phyloP scores from a whole-genome alignment of 2,797 vertebrate species.

The Mionectes olivaceus region DNA sequence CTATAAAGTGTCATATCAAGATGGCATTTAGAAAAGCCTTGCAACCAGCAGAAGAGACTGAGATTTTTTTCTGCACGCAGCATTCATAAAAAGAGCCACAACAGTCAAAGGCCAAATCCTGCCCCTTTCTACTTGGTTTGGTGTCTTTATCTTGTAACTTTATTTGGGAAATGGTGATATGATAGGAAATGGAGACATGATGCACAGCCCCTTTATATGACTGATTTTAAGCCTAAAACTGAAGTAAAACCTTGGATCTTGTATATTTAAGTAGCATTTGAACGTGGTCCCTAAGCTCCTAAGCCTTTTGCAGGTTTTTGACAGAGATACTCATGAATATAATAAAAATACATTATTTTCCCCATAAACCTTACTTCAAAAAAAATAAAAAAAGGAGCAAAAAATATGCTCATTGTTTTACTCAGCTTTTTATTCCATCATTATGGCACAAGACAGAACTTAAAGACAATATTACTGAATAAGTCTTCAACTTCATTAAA shows the following conservation, averaged over 20 bases:
- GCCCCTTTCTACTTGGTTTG: background rate
- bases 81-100: background rate
- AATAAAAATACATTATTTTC: background rate
- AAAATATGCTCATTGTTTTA: slow-evolving; percentile 44
- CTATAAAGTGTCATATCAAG: background rate
- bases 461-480: slow-evolving; percentile 68
- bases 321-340: background rate
- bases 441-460: slow-evolving; percentile 77
- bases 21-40: background rate
- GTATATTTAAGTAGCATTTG: background rate
- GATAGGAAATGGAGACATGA: background rate
- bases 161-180: background rate
- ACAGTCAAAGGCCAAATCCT: background rate
- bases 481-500: slow-evolving; percentile 65
- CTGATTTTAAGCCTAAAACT: background rate
- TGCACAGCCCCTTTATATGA: background rate
- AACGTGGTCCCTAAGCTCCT: background rate
- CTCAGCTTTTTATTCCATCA: slow-evolving; percentile 79
- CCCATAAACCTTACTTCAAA: background rate
- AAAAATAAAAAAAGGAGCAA: slow-evolving; percentile 24
- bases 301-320: background rate
- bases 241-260: background rate
- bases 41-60: background rate
- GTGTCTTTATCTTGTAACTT: background rate
- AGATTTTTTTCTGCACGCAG: background rate